A percentile compares a stretch with the other conserved stretches of the same genome.
These are phyloP conservation scores for Sphyrna mokarran DNA, from an alignment of 2,113 vertebrate species.

Conservation along the genomic window DNA sequence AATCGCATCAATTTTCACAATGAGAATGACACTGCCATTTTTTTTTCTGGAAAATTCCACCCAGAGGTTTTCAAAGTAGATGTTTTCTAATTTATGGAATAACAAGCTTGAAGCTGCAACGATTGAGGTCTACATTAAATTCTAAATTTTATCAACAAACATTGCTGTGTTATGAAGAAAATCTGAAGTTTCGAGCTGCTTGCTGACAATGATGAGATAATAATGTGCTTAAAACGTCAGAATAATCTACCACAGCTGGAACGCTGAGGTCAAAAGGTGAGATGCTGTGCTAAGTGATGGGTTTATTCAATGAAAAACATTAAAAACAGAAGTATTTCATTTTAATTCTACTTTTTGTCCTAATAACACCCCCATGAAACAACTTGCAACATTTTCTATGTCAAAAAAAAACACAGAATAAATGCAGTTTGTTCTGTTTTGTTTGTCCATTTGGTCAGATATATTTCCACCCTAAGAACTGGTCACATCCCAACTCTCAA, in stretches of 20 bases:
- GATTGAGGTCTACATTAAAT: neutral
- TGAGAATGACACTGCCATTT: neutral
- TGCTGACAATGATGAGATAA: constrained; percentile 22
- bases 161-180: neutral
- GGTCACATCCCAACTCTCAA: neutral
- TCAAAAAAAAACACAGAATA: neutral
- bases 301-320: constrained; percentile 19
- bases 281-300: neutral
- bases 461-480: neutral
- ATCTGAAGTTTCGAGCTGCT: neutral
- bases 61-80: neutral
- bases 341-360: neutral
- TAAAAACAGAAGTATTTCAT: neutral
- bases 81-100: neutral
- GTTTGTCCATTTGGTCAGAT: neutral
- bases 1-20: too few species aligned
- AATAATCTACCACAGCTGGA: neutral
- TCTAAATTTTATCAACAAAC: neutral
- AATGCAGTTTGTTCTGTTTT: neutral
- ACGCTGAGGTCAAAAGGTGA: neutral
- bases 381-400: neutral
- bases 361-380: neutral
- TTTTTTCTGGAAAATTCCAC: neutral
- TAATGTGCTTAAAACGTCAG: neutral
- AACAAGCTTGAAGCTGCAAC: neutral